These are phyloP conservation scores for Eulacestoma nigropectus DNA, from an alignment of 2,113 vertebrate genomes.

Conservation along the genomic window DNA sequence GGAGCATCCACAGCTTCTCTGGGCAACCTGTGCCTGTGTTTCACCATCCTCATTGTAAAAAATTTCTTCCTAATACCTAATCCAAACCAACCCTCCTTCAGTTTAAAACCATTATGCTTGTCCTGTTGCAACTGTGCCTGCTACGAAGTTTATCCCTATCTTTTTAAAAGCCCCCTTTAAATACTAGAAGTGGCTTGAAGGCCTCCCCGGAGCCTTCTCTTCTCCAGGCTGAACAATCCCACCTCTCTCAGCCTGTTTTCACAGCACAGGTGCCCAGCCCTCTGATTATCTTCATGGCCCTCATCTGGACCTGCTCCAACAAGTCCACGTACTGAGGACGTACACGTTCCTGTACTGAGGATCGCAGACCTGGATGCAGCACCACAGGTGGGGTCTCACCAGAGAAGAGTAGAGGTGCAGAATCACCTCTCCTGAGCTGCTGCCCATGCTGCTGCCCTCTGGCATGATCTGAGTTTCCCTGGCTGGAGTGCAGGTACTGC, in stretches of 20 bases:
- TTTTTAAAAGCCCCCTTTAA: background rate
- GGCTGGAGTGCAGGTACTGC: rapidly evolving
- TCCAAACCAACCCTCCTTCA: background rate
- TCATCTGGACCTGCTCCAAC: background rate
- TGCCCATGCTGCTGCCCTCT: background rate
- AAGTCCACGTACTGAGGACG: background rate
- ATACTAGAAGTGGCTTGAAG: background rate
- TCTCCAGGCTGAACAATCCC: background rate
- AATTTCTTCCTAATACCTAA: background rate
- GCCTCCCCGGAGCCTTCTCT: background rate
- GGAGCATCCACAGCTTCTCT: background rate
- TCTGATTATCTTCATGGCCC: background rate
- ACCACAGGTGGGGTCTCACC: background rate
- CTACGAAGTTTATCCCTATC: background rate
- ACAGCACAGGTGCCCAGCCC: background rate
- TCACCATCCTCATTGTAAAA: background rate
- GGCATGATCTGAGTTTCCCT: background rate
- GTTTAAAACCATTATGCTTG: background rate
- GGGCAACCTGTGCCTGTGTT: background rate
- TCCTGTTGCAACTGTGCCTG: background rate
- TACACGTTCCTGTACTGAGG: background rate
- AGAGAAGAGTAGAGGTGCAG: background rate
- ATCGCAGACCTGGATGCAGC: background rate
- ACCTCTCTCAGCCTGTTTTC: background rate
- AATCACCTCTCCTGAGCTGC: background rate